Base-by-base conservation (phyloP, 2,888 invertebrate species). In the Ochropleura leucogaster region DNA sequence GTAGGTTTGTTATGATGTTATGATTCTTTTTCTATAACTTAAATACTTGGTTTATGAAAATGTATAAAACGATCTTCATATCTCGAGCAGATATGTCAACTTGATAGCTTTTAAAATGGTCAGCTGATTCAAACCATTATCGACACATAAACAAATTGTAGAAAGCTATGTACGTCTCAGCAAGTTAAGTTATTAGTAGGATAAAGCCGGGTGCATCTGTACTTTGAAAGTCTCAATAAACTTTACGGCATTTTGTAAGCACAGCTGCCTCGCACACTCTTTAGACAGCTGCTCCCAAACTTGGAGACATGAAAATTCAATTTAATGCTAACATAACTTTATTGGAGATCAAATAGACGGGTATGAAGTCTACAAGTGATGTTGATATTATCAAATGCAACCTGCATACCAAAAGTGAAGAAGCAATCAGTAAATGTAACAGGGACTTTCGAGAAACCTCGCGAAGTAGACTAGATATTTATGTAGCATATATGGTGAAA, bases 261-360 rank as follows among this genome's bases (percentile, higher is more conserved):
- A 62, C 79, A 80, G 75, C 68, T 79, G 79, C 60, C 46, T 57
- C 46, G 59, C 53, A 42, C 12, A 62, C 62, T 51, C 76, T 76
- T 69, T 69, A 65, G 65, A 70, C 79, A 79, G 76, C 80, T 80
- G 79, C 30, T 76, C 30, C 71, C 71, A 59, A 77, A 81, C 20
- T 80, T 80, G 42, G 49, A 80, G 69, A 68, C 64, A 70, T 40
- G 81, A 71, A 81, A 71, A 71, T 70, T 76, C 57, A 79, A 76
- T 80, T 79, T 59, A 63, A 79, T 53, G 53, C 53, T 16, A 80
- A 68, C 70, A 68, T 40, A 63, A 76, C 76, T 67, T 77, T 77
- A 68, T 68, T 60, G 46, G 16, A 70, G 9, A 4, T 18, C 18
- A 79, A 69, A 79, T 68, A 67, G 20, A 73, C 44, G 18, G 64